Evolutionary conservation across 1,140 invertebrate species (phyloP).

Genomic region (Hypothenemus hampei): DNA sequence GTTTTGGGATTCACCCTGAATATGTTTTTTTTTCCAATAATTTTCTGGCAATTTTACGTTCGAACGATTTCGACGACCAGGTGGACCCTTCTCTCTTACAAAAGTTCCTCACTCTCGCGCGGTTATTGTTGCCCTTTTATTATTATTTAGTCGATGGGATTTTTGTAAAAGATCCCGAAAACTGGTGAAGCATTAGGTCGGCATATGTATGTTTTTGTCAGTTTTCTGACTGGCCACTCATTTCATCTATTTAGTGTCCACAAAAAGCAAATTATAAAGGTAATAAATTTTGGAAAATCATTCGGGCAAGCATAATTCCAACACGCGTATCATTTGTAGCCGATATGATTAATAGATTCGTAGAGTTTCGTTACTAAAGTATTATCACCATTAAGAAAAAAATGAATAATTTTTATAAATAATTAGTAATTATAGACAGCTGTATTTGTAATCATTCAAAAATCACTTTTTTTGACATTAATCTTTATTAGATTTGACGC

Average conservation of each 20-base stretch:
- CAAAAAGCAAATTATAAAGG: conserved; percentile 35
- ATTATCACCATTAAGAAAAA: too few species aligned
- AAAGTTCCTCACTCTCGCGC: conserved; percentile 31
- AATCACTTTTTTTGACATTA: conserved; percentile 17
- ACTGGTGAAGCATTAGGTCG: conserved; percentile 21
- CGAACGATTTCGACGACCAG: conserved; percentile 27
- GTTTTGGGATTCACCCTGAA: conserved; percentile 27
- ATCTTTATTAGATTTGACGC: conserved; percentile 19
- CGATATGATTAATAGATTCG: conserved; percentile 23
- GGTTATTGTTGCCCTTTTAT: conserved; percentile 32
- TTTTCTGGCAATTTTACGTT: conserved; percentile 35
- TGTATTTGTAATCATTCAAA: conserved; percentile 8
- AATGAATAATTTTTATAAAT: too few species aligned
- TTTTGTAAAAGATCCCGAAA: conserved; percentile 30
- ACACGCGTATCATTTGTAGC: conserved; percentile 23
- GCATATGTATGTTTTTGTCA: conserved; percentile 19
- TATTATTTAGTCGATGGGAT: conserved; percentile 32
- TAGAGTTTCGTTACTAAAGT: too few species aligned
- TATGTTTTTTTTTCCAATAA: conserved; percentile 29
- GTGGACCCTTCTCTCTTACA: conserved; percentile 20
- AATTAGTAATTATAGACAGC: conserved; percentile 1
- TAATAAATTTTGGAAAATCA: conserved; percentile 27
- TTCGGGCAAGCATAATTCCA: conserved; percentile 22
- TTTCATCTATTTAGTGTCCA: conserved; percentile 35
- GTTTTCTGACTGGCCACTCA: conserved; percentile 27